phyloP scores from a whole-genome alignment of 1,140 invertebrate species.

The Leptoteleia sp. region DNA sequence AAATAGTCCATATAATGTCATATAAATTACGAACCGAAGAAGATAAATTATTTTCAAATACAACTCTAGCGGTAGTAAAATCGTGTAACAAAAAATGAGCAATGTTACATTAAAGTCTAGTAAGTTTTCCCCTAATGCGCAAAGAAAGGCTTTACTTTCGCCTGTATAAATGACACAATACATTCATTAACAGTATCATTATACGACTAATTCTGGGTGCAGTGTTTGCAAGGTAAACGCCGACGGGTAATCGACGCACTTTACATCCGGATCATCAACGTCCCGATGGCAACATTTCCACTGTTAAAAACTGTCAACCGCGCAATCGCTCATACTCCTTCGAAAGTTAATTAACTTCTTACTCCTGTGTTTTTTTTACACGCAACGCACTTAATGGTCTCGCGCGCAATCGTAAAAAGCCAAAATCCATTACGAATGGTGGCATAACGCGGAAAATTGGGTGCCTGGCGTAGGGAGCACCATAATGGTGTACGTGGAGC shows the following conservation, averaged over 20 bases:
- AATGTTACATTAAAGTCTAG: not conserved
- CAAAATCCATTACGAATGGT: slow-evolving; percentile 42
- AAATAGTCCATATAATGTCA: too few species aligned
- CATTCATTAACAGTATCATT: slow-evolving; percentile 18
- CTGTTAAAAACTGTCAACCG: slow-evolving; percentile 35
- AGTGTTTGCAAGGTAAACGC: not conserved
- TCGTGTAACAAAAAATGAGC: too few species aligned
- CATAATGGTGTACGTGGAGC: too few species aligned
- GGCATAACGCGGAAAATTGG: slow-evolving; percentile 32
- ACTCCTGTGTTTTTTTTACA: slow-evolving; percentile 41
- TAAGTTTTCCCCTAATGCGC: slow-evolving; percentile 1
- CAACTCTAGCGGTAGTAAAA: too few species aligned
- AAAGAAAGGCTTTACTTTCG: slow-evolving; percentile 32
- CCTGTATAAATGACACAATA: slow-evolving; percentile 25
- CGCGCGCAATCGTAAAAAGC: slow-evolving; percentile 33
- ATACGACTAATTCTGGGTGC: slow-evolving; percentile 6
- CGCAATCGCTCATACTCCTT: slow-evolving; percentile 16
- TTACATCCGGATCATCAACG: slow-evolving; percentile 25
- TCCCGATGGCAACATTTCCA: too few species aligned
- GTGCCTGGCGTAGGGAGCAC: too few species aligned
- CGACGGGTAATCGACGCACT: slow-evolving; percentile 13
- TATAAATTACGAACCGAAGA: too few species aligned
- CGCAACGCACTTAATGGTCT: slow-evolving; percentile 16
- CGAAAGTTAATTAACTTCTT: slow-evolving; percentile 55
- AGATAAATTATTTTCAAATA: too few species aligned